Evolutionary conservation across 1,140 invertebrate species (phyloP).

Genomic region (Rhopalosiphum maidis): DNA sequence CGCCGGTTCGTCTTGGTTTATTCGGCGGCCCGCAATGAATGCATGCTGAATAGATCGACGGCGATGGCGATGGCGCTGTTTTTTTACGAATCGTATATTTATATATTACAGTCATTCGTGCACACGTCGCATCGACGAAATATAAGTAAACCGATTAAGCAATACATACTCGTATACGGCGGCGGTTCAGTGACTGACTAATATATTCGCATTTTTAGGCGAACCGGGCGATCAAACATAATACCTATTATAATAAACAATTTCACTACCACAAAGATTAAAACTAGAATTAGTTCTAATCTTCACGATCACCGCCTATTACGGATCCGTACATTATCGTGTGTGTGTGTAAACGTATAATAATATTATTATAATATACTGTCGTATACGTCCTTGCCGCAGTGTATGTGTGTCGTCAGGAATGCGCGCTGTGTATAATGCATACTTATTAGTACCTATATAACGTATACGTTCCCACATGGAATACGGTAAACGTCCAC

Average conservation of each 20-base stretch:
- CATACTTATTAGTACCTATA: not conserved
- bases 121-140: not conserved
- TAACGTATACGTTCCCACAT: not conserved
- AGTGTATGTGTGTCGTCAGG: not conserved
- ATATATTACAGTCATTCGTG: no score
- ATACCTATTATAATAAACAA: not conserved
- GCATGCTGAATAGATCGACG: not conserved
- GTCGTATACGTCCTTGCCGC: not conserved
- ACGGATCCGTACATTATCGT: not conserved
- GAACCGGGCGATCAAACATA: not conserved
- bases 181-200: no score
- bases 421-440: not conserved
- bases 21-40: not conserved
- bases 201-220: not conserved
- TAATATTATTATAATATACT: not conserved
- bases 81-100: not conserved
- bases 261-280: not conserved
- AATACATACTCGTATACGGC: not conserved
- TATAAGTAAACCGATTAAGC: not conserved
- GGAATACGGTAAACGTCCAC: not conserved
- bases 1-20: not conserved
- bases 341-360: not conserved
- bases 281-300: not conserved
- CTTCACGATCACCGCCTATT: not conserved
- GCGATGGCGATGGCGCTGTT: not conserved